Percentiles rank a stretch among this genome's conserved stretches.
Evolutionary conservation across 2,888 invertebrate genomes (phyloP).

Genomic region (Drosophila limbata): DNA sequence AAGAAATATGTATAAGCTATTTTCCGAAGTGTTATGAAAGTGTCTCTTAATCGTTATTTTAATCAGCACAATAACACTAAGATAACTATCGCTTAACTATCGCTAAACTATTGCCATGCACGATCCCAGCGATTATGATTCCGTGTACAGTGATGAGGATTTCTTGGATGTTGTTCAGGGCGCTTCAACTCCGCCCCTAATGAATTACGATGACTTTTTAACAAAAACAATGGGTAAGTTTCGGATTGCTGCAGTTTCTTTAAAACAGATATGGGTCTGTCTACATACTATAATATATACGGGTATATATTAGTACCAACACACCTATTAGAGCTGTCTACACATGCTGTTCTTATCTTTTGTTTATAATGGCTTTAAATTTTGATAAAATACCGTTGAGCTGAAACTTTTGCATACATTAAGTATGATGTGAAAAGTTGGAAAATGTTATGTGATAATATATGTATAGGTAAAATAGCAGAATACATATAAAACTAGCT

Average conservation of each 20-base stretch:
- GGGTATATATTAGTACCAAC: slow-evolving; percentile 3
- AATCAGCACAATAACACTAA: not conserved
- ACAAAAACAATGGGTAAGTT: slow-evolving; percentile 70
- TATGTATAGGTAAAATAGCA: not conserved
- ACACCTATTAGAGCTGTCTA: slow-evolving; percentile 37
- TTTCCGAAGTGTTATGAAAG: not conserved
- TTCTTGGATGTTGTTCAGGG: slow-evolving; percentile 54
- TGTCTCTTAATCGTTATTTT: not conserved
- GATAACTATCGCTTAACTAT: not conserved
- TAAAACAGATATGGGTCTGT: not conserved
- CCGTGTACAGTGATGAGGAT: slow-evolving; percentile 70
- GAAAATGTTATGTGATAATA: not conserved
- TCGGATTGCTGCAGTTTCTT: not conserved
- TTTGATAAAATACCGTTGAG: slow-evolving; percentile 64
- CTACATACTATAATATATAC: slow-evolving; percentile 8
- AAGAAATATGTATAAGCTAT: too few species aligned
- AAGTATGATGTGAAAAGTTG: slow-evolving; percentile 11
- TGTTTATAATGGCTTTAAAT: slow-evolving; percentile 67
- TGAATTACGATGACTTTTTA: slow-evolving; percentile 69
- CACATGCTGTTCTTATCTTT: slow-evolving; percentile 64
- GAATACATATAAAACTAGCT: not conserved
- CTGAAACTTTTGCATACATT: slow-evolving; percentile 43
- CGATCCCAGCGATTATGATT: slow-evolving; percentile 75
- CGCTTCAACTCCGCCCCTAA: slow-evolving; percentile 64
- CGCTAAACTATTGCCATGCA: slow-evolving; percentile 51